Evolutionary conservation across 92 coral and sea anemone genomes (phyloP).

Genomic region (Epizoanthus scotinus): DNA sequence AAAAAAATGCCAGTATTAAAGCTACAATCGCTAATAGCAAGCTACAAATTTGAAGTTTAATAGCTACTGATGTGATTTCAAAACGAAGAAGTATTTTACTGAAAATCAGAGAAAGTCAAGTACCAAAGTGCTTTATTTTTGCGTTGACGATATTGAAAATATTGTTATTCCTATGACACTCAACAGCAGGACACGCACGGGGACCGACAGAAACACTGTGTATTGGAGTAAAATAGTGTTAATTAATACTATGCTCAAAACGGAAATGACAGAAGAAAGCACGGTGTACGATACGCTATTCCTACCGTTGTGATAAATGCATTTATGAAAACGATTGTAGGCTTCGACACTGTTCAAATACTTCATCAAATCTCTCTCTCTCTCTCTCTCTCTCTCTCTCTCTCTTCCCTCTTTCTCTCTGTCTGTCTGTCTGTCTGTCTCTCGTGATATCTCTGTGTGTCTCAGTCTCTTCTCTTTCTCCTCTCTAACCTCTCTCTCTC

Average conservation of each 20-base stretch:
- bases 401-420: too few relatives aligned
- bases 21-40: not conserved
- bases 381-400: too few relatives aligned
- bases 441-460: too few relatives aligned
- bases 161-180: not conserved
- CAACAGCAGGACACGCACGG: constrained; percentile 25
- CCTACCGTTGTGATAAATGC: not conserved
- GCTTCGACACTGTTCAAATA: too few relatives aligned
- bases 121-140: not conserved
- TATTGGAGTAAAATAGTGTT: constrained; percentile 16
- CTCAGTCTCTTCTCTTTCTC: too few relatives aligned
- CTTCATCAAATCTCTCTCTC: too few relatives aligned
- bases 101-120: too few relatives aligned
- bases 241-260: constrained; percentile 21
- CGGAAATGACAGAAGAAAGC: constrained; percentile 24
- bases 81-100: too few relatives aligned
- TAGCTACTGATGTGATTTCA: not conserved
- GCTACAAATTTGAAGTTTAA: not conserved
- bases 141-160: constrained; percentile 4
- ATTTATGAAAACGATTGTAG: too few relatives aligned
- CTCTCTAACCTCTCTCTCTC: too few relatives aligned
- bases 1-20: not conserved
- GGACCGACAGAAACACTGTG: constrained; percentile 2
- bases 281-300: not conserved
- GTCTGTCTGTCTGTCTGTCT: too few relatives aligned